Evolutionary conservation across 1,140 invertebrate genomes (phyloP).

Genomic region (Drosophila sproati): DNA sequence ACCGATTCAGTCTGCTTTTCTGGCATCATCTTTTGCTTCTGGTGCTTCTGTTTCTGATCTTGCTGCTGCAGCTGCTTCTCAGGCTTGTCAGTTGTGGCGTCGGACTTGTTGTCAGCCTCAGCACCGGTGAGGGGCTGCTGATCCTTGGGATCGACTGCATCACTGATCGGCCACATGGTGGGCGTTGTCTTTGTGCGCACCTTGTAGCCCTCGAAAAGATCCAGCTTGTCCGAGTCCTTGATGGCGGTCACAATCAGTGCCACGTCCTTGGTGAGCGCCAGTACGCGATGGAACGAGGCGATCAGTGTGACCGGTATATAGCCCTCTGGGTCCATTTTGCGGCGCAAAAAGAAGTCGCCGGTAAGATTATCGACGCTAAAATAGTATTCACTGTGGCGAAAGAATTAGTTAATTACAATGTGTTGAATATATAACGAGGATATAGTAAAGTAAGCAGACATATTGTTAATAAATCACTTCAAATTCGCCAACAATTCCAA

Average conservation of each 20-base stretch:
- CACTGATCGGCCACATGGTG: slow-evolving; percentile 93
- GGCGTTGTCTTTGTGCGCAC: slow-evolving; percentile 93
- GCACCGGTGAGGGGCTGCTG: slow-evolving; percentile 41
- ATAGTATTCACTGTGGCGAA: slow-evolving; percentile 96
- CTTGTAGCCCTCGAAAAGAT: slow-evolving; percentile 92
- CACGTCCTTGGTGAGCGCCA: slow-evolving; percentile 94
- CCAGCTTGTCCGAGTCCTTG: slow-evolving; percentile 91
- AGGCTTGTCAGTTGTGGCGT: neutral
- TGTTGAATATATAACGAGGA: neutral
- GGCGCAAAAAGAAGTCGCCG: slow-evolving; percentile 97
- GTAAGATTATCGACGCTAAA: slow-evolving; percentile 98
- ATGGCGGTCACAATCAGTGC: slow-evolving; percentile 93
- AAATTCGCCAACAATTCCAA: too few species aligned
- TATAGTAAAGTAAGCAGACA: too few species aligned
- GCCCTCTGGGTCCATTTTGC: slow-evolving; percentile 98
- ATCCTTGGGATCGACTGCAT: slow-evolving; percentile 81
- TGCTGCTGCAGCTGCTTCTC: slow-evolving; percentile 6
- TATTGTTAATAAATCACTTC: too few species aligned
- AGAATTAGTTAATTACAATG: slow-evolving; percentile 2
- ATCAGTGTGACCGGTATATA: slow-evolving; percentile 97
- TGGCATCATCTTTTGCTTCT: slow-evolving; percentile 17
- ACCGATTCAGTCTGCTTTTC: slow-evolving; percentile 55
- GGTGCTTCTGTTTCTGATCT: slow-evolving; percentile 2
- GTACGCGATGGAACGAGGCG: slow-evolving; percentile 97
- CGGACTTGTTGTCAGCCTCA: slow-evolving; percentile 4